phyloP scores from a whole-genome alignment of 2,888 invertebrate species.

The Xanthorhoe spadicearia region DNA sequence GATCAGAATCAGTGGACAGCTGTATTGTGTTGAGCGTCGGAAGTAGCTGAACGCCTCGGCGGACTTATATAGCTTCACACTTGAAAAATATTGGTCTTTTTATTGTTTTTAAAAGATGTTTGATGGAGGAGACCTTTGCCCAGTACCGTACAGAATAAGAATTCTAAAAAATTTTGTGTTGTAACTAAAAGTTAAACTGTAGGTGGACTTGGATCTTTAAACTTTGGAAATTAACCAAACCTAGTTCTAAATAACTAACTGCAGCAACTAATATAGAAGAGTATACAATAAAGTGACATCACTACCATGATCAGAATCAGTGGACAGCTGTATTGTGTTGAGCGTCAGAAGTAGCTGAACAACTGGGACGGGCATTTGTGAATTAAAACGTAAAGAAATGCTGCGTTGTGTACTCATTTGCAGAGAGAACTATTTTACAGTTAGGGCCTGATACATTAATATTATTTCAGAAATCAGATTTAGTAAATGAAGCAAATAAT shows the following conservation, averaged over 20 bases:
- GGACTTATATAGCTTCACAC: not conserved
- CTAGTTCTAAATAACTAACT: slow-evolving; percentile 14
- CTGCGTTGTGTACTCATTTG: too few species aligned
- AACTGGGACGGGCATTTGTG: too few species aligned
- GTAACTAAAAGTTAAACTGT: not conserved
- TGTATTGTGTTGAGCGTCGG: slow-evolving; percentile 29
- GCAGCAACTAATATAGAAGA: slow-evolving; percentile 35
- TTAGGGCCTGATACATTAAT: too few species aligned
- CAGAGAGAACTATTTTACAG: too few species aligned
- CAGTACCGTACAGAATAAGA: too few species aligned
- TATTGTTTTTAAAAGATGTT: too few species aligned
- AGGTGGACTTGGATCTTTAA: slow-evolving; percentile 1
- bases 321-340: slow-evolving; percentile 43
- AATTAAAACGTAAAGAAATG: too few species aligned
- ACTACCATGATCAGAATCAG: slow-evolving; percentile 56
- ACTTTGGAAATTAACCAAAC: slow-evolving; percentile 13
- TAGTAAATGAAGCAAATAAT: too few species aligned
- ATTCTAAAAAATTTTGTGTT: too few species aligned
- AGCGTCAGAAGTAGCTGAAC: not conserved
- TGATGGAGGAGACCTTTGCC: too few species aligned
- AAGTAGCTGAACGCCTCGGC: slow-evolving; percentile 14
- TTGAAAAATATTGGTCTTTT: not conserved
- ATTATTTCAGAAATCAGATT: too few species aligned
- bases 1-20: slow-evolving; percentile 53
- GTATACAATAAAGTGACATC: slow-evolving; percentile 59